phyloP scores from a whole-genome alignment of 2,113 vertebrate genomes.

The Nerophis ophidion region DNA sequence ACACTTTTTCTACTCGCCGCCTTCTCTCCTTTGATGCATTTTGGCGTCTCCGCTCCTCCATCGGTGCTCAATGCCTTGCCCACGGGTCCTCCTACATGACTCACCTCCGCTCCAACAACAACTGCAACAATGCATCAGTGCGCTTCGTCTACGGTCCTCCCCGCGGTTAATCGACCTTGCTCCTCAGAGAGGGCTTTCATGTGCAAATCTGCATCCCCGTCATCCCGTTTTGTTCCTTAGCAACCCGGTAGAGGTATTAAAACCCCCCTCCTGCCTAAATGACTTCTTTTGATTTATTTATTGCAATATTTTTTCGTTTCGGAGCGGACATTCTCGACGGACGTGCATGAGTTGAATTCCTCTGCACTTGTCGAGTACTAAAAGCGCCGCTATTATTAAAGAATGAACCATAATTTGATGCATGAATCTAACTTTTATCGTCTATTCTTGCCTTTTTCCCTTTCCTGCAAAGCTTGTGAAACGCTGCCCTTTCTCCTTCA shows the following conservation, averaged over 20 bases:
- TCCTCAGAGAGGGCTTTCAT: constrained; percentile 18
- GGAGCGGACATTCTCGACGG: too few relatives aligned
- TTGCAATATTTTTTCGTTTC: too few relatives aligned
- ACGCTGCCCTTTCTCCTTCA: constrained; percentile 1
- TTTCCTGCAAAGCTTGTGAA: constrained; percentile 7
- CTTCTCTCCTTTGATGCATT: neutral
- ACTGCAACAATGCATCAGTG: neutral
- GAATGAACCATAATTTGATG: neutral
- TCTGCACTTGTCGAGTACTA: too few relatives aligned
- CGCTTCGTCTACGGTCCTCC: neutral
- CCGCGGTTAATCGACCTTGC: constrained; percentile 2
- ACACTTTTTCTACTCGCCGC: neutral
- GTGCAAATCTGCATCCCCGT: constrained; percentile 36
- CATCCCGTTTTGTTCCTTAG: constrained; percentile 44
- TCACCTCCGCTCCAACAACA: constrained; percentile 10
- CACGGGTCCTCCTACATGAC: constrained; percentile 38
- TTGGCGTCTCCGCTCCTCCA: neutral
- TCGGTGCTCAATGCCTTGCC: constrained; percentile 1
- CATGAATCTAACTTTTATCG: neutral
- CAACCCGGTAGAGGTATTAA: constrained; percentile 33
- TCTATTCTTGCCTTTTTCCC: neutral
- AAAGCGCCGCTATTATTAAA: neutral
- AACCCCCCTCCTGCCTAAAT: constrained; percentile 18
- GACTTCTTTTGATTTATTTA: neutral
- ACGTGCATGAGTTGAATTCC: too few relatives aligned